These are phyloP conservation scores for Pristionchus japonicus DNA, from an alignment of 2,888 invertebrate genomes.

Conservation along the genomic window DNA sequence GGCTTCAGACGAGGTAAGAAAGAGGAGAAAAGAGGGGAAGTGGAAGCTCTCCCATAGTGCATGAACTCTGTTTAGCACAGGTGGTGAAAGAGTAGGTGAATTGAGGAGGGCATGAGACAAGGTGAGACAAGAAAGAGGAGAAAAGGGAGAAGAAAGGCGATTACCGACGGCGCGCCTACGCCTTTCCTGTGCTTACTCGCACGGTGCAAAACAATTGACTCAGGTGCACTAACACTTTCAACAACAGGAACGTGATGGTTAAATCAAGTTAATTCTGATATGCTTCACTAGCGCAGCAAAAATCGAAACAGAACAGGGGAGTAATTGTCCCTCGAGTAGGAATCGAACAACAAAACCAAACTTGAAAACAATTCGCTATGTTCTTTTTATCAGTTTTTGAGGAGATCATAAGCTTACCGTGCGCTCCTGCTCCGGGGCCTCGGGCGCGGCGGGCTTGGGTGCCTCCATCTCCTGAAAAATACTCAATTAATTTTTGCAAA, in stretches of 20 bases:
- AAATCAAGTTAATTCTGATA: no score
- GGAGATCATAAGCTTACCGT: slow-evolving; percentile 54
- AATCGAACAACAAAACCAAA: not conserved
- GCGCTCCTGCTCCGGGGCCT: slow-evolving; percentile 66
- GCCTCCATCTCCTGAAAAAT: slow-evolving; percentile 65
- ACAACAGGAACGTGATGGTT: no score
- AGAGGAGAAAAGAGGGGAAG: not conserved
- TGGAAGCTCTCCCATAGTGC: not conserved
- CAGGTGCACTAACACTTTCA: not conserved
- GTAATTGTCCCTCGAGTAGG: not conserved
- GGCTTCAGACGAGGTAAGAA: not conserved
- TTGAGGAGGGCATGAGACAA: not conserved
- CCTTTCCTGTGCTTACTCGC: not conserved
- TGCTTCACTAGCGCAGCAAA: not conserved
- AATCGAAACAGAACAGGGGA: no score
- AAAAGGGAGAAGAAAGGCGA: slow-evolving; percentile 5
- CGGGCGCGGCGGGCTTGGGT: slow-evolving; percentile 64
- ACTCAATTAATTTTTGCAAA: not conserved
- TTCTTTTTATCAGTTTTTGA: no score
- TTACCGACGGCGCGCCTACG: slow-evolving; percentile 4
- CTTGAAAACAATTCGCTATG: no score
- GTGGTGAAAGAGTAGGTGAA: not conserved
- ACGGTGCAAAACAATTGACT: not conserved
- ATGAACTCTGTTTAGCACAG: not conserved
- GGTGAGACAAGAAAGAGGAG: not conserved